phyloP scores from a whole-genome alignment of 2,888 invertebrate species.

The Stomorhina lunata region DNA sequence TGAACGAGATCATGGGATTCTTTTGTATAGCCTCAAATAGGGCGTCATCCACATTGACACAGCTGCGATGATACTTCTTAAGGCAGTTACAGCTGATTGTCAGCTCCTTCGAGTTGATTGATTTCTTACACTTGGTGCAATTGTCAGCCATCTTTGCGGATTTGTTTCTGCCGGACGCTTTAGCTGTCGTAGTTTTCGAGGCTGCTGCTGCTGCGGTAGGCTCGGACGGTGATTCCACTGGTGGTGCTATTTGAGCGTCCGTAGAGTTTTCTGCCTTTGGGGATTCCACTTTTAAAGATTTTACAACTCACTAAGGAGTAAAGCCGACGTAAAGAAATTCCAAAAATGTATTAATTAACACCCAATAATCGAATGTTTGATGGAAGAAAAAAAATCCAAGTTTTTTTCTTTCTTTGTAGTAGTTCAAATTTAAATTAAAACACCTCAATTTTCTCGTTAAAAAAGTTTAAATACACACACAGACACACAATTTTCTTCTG shows the following conservation, averaged over 20 bases:
- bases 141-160: slow-evolving; percentile 75
- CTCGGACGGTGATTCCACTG: slow-evolving; percentile 64
- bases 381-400: slow-evolving; percentile 47
- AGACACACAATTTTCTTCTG: slow-evolving; percentile 11
- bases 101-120: slow-evolving; percentile 74
- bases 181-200: slow-evolving; percentile 34
- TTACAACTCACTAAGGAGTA: slow-evolving; percentile 62
- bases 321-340: slow-evolving; percentile 59
- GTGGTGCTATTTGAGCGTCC: slow-evolving; percentile 66
- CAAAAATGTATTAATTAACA: slow-evolving; percentile 63
- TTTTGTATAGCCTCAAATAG: slow-evolving; percentile 76
- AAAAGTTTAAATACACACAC: slow-evolving; percentile 46
- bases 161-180: slow-evolving; percentile 55
- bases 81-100: slow-evolving; percentile 75
- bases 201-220: slow-evolving; percentile 62
- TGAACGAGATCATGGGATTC: slow-evolving; percentile 76
- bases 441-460: slow-evolving; percentile 42
- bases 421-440: slow-evolving; percentile 54
- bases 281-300: slow-evolving; percentile 66
- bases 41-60: slow-evolving; percentile 75
- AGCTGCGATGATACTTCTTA: slow-evolving; percentile 75
- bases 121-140: slow-evolving; percentile 76
- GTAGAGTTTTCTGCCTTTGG: slow-evolving; percentile 65
- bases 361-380: slow-evolving; percentile 55
- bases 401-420: slow-evolving; percentile 42